A percentile compares a stretch with the other conserved stretches of the same genome.
Evolutionary conservation across 2,113 vertebrate genomes (phyloP).

Genomic region (Gobio gobio): DNA sequence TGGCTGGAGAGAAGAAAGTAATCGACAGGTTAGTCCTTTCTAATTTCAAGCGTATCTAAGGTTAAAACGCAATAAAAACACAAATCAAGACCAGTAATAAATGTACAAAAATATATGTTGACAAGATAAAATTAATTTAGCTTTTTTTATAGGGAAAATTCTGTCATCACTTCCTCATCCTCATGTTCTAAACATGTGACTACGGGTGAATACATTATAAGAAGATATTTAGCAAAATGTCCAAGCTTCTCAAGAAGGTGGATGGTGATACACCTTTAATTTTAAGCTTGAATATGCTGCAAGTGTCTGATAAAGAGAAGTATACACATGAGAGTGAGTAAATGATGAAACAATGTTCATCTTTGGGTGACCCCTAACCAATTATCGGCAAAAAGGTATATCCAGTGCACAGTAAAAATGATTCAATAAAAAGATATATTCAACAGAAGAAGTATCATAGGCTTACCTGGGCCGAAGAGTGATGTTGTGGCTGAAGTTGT

Average conservation of each 20-base stretch:
- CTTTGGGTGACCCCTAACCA: neutral
- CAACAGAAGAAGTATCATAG: neutral
- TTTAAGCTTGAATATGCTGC: no score
- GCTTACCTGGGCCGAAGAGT: constrained; percentile 57
- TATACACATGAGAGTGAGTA: neutral
- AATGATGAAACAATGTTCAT: neutral
- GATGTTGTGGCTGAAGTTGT: constrained; percentile 18
- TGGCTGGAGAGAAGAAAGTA: constrained; percentile 26
- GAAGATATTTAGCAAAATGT: neutral
- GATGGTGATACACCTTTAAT: neutral
- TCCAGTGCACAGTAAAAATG: neutral
- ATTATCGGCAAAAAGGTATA: neutral
- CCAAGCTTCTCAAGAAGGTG: neutral
- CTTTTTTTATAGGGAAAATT: no score
- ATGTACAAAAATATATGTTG: no score
- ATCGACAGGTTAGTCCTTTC: neutral
- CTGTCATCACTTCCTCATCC: no score
- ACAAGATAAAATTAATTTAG: no score
- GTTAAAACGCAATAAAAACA: no score
- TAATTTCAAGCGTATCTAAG: neutral
- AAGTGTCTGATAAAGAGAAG: neutral
- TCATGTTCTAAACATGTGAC: no score
- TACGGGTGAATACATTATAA: no score
- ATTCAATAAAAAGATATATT: neutral
- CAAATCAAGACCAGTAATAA: no score